phyloP scores from a whole-genome alignment of 1,140 invertebrate species.

The Zaprionus capensis region DNA sequence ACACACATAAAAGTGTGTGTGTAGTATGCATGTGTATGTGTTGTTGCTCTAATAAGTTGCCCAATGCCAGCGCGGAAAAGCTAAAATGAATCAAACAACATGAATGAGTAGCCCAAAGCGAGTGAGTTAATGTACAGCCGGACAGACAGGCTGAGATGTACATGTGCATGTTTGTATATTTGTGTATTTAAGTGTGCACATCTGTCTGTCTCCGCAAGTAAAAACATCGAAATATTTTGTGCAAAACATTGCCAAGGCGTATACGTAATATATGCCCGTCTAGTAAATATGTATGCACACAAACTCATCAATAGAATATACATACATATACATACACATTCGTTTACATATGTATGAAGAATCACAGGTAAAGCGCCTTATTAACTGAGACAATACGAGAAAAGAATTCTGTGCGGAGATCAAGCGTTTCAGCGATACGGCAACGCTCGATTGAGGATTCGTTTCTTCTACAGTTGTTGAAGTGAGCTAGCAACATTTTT shows the following conservation, averaged over 20 bases:
- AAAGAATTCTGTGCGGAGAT: conserved; percentile 14
- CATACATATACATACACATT: not conserved
- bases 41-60: conserved; percentile 32
- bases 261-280: conserved; percentile 56
- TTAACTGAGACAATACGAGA: conserved; percentile 15
- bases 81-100: conserved; percentile 20
- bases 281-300: conserved; percentile 20
- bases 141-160: not conserved
- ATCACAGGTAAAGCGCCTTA: conserved; percentile 19
- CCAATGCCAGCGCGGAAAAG: conserved; percentile 36
- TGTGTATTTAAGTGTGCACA: conserved; percentile 12
- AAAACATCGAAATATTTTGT: conserved; percentile 32
- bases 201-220: conserved; percentile 14
- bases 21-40: not conserved
- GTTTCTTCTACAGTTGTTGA: not conserved
- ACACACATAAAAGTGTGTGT: not conserved
- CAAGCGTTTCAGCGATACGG: conserved; percentile 16
- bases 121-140: conserved; percentile 18
- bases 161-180: conserved; percentile 5
- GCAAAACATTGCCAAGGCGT: conserved; percentile 47
- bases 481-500: conserved; percentile 36
- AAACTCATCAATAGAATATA: not conserved
- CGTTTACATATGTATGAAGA: not conserved
- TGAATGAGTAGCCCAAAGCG: conserved; percentile 32
- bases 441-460: conserved; percentile 13